These are phyloP conservation scores for Danio jaintianensis DNA, from an alignment of 2,797 vertebrate species.

Conservation along the genomic window DNA sequence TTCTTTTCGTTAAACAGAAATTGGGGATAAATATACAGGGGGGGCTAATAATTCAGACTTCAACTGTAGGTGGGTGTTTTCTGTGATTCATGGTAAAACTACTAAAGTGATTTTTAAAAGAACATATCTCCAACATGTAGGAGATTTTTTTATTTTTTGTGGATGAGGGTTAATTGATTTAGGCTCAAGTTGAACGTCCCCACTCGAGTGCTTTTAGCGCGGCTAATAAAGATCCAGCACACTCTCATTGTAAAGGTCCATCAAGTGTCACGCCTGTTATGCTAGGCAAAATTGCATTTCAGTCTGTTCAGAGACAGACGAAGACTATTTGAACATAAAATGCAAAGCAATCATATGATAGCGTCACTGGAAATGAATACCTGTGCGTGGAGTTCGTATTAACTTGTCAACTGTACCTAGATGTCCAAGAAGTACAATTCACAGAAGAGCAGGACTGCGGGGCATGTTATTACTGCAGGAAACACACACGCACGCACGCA, in stretches of 20 bases:
- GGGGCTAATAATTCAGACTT: too few species aligned
- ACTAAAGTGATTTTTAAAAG: too few species aligned
- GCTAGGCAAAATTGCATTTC: constrained; percentile 58
- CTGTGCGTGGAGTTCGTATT: constrained; percentile 58
- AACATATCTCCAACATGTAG: background rate
- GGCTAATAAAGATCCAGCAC: constrained; percentile 41
- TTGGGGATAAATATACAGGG: too few species aligned
- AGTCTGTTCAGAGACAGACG: constrained; percentile 52
- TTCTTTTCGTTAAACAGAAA: too few species aligned
- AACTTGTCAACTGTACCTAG: constrained; percentile 57
- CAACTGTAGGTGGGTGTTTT: too few species aligned
- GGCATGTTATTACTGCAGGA: constrained; percentile 52
- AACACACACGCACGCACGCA: background rate
- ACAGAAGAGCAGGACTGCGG: constrained; percentile 43
- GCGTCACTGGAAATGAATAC: constrained; percentile 55
- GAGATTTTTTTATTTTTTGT: background rate
- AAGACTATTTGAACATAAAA: constrained; percentile 59
- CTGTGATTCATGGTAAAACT: too few species aligned
- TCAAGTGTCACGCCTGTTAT: constrained; percentile 51
- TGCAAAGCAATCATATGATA: constrained; percentile 63
- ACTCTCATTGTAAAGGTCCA: constrained; percentile 51
- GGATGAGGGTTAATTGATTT: background rate
- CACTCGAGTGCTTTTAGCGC: constrained; percentile 41
- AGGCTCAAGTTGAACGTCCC: background rate
- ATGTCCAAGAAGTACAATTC: constrained; percentile 53